phyloP scores from a whole-genome alignment of 2,113 vertebrate species.

The Pangasianodon hypophthalmus region DNA sequence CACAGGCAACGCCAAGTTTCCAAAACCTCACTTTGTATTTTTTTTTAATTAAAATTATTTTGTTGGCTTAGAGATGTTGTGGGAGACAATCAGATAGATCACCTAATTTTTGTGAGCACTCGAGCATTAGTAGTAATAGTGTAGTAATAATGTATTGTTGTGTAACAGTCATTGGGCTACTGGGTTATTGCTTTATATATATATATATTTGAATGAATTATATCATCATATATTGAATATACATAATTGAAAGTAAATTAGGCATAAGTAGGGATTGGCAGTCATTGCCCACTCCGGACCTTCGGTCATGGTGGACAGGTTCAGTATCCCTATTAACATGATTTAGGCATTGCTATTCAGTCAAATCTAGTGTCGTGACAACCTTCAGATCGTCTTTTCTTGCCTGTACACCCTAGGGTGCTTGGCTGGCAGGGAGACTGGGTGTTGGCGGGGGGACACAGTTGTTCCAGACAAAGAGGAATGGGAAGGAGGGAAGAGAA shows the following conservation, averaged over 20 bases:
- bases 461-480: slow-evolving; percentile 71
- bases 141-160: neutral
- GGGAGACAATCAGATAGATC: neutral
- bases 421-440: slow-evolving; percentile 55
- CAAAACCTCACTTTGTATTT: slow-evolving; percentile 50
- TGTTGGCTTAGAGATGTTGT: neutral
- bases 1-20: slow-evolving; percentile 66
- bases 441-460: slow-evolving; percentile 61
- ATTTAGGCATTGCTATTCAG: slow-evolving; percentile 65
- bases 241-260: neutral
- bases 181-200: neutral
- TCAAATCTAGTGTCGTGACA: slow-evolving; percentile 63
- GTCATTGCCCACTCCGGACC: slow-evolving; percentile 14
- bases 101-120: neutral
- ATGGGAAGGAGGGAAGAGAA: slow-evolving; percentile 60
- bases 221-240: neutral
- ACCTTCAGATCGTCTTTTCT: slow-evolving; percentile 70
- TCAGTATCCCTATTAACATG: slow-evolving; percentile 62
- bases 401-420: slow-evolving; percentile 62
- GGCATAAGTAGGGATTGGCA: neutral
- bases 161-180: neutral
- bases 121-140: neutral
- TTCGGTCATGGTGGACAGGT: slow-evolving; percentile 49
- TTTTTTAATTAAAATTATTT: slow-evolving; percentile 28
- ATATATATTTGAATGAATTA: neutral